A percentile compares a stretch with the other conserved stretches of the same genome.
phyloP scores from a whole-genome alignment of 2,888 invertebrate genomes.

The Drosophila anomelani region DNA sequence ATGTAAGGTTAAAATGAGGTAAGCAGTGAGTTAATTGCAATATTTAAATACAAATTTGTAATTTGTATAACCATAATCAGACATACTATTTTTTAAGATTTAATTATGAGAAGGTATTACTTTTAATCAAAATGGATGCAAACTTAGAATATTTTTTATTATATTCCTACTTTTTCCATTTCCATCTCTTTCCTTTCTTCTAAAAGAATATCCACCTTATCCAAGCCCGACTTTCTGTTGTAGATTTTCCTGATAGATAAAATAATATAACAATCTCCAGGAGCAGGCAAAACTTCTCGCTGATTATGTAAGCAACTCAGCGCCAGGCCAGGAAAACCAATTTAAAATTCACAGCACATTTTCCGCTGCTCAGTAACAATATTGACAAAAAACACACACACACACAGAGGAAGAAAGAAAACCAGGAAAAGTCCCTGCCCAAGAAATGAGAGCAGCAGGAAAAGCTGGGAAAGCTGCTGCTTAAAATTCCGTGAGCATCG shows the following conservation, averaged over 20 bases:
- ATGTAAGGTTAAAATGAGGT: constrained; percentile 14
- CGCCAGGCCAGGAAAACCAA: constrained; percentile 41
- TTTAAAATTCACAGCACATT: constrained; percentile 81
- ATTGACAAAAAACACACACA: constrained; percentile 65
- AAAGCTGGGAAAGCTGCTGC: constrained; percentile 59
- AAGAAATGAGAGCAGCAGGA: constrained; percentile 21
- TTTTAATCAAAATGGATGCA: background rate
- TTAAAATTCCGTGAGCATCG: constrained; percentile 84
- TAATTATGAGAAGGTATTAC: background rate
- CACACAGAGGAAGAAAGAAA: background rate
- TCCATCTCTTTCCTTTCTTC: background rate
- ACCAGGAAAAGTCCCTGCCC: constrained; percentile 9
- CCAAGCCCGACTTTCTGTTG: background rate
- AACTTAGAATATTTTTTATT: background rate
- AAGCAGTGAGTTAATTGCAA: constrained; percentile 18
- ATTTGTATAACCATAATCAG: background rate
- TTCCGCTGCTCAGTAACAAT: constrained; percentile 74
- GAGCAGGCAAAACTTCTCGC: constrained; percentile 25
- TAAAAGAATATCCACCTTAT: background rate
- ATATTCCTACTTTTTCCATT: background rate
- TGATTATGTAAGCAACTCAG: constrained; percentile 68
- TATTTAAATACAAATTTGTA: background rate
- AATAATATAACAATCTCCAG: constrained; percentile 18
- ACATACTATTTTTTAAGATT: background rate
- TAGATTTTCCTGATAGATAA: constrained; percentile 19